Evolutionary conservation across 2,113 vertebrate species (phyloP), one percentile per base, ranked within the genome.

Genomic region (Pollachius pollachius): DNA sequence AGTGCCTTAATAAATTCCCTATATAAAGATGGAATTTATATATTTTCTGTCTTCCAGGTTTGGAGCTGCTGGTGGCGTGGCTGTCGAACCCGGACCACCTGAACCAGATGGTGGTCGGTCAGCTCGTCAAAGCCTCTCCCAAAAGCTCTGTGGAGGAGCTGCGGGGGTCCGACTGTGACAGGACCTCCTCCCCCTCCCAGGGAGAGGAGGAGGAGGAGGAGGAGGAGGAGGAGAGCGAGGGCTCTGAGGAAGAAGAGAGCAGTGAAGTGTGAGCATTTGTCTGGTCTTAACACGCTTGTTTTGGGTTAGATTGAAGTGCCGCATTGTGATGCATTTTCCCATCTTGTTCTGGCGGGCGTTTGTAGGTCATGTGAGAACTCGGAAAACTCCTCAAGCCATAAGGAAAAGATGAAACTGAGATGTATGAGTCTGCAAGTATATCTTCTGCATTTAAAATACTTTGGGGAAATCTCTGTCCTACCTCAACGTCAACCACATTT

Each of bases 71-170:
- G 72, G 91, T 93, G 64, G 78, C 62, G n/a, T 90, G 85, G 89
- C 86, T 93, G 4, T 93, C 87, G 4, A 84, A 93, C 69, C 90
- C 91, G 0, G 89, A 93, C 88, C 92, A 88, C 72, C 81, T 94
- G 65, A 93, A 94, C 86, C 89, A 91, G 77, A 76, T 93, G 82
- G 81, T 92, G 70, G 86, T 93, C 70, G 85, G 73, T 77, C 87
- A 89, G 67, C 76, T 94, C 2, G 90, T 89, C 73, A 70, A 64
- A 17, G 72, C 62, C 16, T 67, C 80, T 4, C 64, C 77, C 30
- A 86, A 83, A 77, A 73, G 65, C 63, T 82, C 78, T 0, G 65
- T 37, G 23, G 84, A 84, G 67, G 85, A 89, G 48, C 77, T 84
- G 34, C 52, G 58, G 15, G 78, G 73, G 15, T 84, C 73, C 0